These are phyloP conservation scores for Bufotes viridis DNA, from an alignment of 2,797 vertebrate genomes.

Conservation along the genomic window DNA sequence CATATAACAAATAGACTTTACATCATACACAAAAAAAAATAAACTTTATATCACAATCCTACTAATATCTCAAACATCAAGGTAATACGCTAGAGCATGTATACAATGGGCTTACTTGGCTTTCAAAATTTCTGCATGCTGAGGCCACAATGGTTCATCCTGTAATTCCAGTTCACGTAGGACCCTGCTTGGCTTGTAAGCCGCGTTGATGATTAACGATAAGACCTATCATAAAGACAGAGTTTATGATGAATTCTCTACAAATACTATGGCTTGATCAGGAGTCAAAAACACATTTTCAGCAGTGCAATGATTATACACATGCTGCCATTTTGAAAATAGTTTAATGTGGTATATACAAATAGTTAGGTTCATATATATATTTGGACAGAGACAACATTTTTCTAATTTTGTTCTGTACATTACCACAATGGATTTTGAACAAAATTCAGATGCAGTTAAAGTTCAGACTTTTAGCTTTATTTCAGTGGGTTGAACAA, in stretches of 20 bases:
- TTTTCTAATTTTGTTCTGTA: too few relatives aligned
- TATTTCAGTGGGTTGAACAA: too few relatives aligned
- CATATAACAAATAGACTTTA: too few relatives aligned
- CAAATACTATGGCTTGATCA: not conserved
- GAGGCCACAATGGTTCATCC: constrained; percentile 93
- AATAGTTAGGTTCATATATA: too few relatives aligned
- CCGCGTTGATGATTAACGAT: constrained; percentile 93
- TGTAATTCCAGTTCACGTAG: constrained; percentile 95
- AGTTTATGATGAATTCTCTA: not conserved
- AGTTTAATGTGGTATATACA: too few relatives aligned
- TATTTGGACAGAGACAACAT: too few relatives aligned
- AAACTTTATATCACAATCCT: not conserved
- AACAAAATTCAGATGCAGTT: too few relatives aligned
- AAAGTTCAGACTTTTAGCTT: too few relatives aligned
- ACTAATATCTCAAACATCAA: not conserved
- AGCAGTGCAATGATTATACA: not conserved
- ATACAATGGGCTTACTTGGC: constrained; percentile 84
- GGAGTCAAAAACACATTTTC: not conserved
- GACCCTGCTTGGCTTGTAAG: constrained; percentile 97
- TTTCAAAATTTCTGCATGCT: constrained; percentile 95
- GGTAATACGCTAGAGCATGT: not conserved
- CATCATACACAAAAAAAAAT: too few relatives aligned
- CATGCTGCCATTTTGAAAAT: not conserved
- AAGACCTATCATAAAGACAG: constrained; percentile 80
- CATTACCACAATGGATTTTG: too few relatives aligned